A percentile compares a stretch with the other conserved stretches of the same genome.
These are phyloP conservation scores for Phengaris alcon DNA, from an alignment of 2,888 invertebrate species.

Conservation along the genomic window DNA sequence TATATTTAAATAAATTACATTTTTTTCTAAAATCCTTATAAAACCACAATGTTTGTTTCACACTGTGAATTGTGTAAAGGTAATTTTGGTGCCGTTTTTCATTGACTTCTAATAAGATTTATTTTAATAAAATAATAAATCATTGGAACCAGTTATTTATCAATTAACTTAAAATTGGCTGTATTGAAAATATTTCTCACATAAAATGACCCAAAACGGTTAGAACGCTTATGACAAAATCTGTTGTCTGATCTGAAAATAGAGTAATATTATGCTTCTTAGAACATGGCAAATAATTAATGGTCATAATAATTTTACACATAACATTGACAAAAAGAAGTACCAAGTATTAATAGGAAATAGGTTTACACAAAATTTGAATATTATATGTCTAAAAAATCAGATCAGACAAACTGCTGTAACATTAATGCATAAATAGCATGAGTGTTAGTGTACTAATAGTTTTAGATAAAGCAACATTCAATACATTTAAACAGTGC, in stretches of 20 bases:
- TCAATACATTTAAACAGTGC: conserved; percentile 42
- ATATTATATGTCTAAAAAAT: neutral
- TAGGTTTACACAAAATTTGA: neutral
- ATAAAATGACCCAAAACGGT: neutral
- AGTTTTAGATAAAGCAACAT: conserved; percentile 27
- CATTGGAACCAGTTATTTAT: neutral
- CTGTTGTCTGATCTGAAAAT: neutral
- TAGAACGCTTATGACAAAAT: neutral
- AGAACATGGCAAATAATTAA: neutral
- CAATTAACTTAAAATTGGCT: too few relatives aligned
- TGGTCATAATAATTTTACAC: neutral
- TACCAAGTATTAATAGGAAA: neutral
- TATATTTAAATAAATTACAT: too few relatives aligned
- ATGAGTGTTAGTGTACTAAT: neutral
- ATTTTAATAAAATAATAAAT: too few relatives aligned
- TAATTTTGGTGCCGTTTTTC: too few relatives aligned
- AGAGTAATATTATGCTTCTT: neutral
- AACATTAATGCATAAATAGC: neutral
- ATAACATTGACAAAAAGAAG: neutral
- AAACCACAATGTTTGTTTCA: too few relatives aligned
- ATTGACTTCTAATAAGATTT: too few relatives aligned
- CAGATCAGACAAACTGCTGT: conserved; percentile 1
- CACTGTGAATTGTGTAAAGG: too few relatives aligned
- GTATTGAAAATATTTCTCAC: neutral
- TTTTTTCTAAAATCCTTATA: too few relatives aligned